These are phyloP conservation scores for Diglossa cyanea DNA, from an alignment of 2,797 vertebrate genomes.

Conservation along the genomic window DNA sequence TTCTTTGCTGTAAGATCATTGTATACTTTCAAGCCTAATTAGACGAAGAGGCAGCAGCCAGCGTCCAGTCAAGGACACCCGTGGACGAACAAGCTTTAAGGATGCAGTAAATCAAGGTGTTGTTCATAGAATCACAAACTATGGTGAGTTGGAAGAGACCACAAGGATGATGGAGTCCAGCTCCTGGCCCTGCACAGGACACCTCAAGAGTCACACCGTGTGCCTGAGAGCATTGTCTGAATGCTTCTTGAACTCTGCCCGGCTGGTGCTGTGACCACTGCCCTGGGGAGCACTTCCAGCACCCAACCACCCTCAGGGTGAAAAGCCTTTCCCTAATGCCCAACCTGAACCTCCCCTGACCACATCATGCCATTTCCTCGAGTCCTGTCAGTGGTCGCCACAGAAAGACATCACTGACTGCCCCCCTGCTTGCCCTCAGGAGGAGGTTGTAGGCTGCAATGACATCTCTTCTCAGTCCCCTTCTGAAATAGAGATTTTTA, in stretches of 20 bases:
- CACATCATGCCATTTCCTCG: fast-evolving
- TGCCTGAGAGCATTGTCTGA: neutral
- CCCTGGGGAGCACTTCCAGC: neutral
- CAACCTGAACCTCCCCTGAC: neutral
- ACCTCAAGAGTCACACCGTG: fast-evolving
- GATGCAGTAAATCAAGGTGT: neutral
- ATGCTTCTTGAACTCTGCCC: fast-evolving
- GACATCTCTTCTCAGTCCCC: neutral
- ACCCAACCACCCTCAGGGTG: fast-evolving
- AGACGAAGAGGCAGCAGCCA: too few species aligned
- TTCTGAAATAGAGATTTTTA: neutral
- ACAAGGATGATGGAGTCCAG: too few species aligned
- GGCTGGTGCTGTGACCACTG: neutral
- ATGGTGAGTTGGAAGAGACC: neutral
- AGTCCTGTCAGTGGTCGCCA: neutral
- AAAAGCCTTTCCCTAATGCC: fast-evolving
- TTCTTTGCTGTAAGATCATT: fast-evolving
- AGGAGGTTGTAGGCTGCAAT: fast-evolving
- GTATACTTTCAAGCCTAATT: fast-evolving
- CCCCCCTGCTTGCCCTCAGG: neutral
- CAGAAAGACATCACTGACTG: neutral
- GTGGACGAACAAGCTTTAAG: neutral
- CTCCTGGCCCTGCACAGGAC: neutral
- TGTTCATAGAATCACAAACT: neutral
- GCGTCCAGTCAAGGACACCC: neutral